phyloP scores from a whole-genome alignment of 1,140 invertebrate species.

The Dendroctonus ponderosae region DNA sequence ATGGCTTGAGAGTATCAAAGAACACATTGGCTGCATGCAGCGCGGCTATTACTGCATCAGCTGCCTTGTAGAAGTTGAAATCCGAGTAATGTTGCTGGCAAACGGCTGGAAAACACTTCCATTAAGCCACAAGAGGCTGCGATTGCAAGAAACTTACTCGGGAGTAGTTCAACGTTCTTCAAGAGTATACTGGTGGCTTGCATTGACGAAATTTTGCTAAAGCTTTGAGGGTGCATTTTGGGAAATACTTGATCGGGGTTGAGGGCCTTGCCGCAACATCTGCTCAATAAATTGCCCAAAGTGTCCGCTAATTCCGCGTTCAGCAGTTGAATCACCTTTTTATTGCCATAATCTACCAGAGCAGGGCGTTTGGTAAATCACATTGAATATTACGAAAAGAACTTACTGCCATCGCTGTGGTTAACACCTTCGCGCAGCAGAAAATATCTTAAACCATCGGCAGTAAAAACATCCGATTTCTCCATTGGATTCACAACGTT shows the following conservation, averaged over 20 bases:
- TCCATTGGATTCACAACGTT: conserved; percentile 85
- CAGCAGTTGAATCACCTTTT: conserved; percentile 72
- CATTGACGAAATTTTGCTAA: conserved; percentile 50
- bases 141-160: conserved; percentile 52
- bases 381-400: conserved; percentile 5
- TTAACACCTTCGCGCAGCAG: conserved; percentile 85
- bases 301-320: conserved; percentile 93
- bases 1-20: conserved; percentile 82
- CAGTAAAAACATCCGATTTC: conserved; percentile 55
- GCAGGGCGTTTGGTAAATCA: not conserved
- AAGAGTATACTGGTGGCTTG: conserved; percentile 58
- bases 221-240: conserved; percentile 53
- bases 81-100: conserved; percentile 69
- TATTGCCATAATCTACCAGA: conserved; percentile 80
- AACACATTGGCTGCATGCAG: conserved; percentile 81
- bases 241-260: conserved; percentile 80
- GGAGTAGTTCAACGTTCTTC: conserved; percentile 56
- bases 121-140: not conserved
- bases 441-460: conserved; percentile 87
- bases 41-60: conserved; percentile 72
- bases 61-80: conserved; percentile 80
- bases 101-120: conserved; percentile 50
- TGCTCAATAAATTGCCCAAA: conserved; percentile 85
- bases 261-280: conserved; percentile 72
- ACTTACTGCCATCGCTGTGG: conserved; percentile 87